phyloP scores from a whole-genome alignment of 2,797 vertebrate genomes.

The Prunella strophiata region DNA sequence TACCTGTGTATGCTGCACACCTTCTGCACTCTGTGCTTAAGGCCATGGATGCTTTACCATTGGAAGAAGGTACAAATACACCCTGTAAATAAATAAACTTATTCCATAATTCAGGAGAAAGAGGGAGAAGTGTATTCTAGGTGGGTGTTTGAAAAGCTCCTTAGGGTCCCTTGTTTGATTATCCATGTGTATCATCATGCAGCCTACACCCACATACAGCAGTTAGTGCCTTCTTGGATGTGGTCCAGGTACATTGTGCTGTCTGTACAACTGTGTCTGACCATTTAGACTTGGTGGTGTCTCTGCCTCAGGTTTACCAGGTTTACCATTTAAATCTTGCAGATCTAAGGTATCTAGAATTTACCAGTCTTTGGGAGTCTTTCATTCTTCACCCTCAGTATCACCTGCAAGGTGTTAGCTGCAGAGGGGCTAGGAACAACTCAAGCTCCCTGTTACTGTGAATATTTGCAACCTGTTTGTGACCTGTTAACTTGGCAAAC shows the following conservation, averaged over 20 bases:
- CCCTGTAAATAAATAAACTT: background rate
- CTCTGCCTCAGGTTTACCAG: background rate
- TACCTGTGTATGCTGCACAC: background rate
- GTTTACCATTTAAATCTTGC: background rate
- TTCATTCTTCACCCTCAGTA: background rate
- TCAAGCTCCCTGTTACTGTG: background rate
- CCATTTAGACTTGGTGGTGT: background rate
- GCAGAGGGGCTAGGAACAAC: background rate
- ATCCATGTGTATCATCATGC: fast-evolving
- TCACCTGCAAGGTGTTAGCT: background rate
- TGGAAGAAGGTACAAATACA: background rate
- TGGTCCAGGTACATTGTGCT: background rate
- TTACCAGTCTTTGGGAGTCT: background rate
- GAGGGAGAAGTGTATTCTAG: background rate
- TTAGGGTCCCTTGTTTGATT: background rate
- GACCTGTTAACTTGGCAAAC: background rate
- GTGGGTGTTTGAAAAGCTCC: background rate
- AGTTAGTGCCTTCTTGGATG: background rate
- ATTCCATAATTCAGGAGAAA: background rate
- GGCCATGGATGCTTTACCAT: background rate
- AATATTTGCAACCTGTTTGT: background rate
- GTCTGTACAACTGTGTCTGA: fast-evolving
- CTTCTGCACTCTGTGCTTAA: background rate
- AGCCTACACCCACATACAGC: background rate
- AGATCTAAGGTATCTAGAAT: background rate